phyloP scores from a whole-genome alignment of 2,797 vertebrate species.

The Thripadectes ignobilis region DNA sequence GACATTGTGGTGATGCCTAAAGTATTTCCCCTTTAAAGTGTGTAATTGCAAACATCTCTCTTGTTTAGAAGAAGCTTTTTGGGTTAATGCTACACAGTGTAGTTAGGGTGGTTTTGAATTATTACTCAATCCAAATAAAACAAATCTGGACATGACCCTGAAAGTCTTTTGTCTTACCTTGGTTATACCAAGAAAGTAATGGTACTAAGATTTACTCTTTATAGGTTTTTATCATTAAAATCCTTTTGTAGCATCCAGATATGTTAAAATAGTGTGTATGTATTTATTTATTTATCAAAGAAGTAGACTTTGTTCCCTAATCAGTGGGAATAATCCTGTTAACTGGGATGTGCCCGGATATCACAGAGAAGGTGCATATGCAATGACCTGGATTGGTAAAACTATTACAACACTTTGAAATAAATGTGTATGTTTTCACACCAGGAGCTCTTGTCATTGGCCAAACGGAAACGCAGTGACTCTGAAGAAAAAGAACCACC shows the following conservation, averaged over 20 bases:
- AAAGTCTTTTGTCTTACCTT: neutral
- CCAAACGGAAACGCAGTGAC: slow-evolving; percentile 95
- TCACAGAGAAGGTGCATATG: neutral
- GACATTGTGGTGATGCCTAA: neutral
- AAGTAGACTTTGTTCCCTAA: neutral
- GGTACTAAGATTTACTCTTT: neutral
- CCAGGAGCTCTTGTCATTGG: slow-evolving; percentile 93
- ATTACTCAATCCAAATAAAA: neutral
- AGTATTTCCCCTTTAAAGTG: neutral
- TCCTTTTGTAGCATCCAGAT: neutral
- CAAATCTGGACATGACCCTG: neutral
- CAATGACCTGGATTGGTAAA: neutral
- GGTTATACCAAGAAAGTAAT: neutral
- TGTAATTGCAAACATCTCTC: neutral
- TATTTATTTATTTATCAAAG: neutral
- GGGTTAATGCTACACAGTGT: neutral
- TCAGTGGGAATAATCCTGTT: neutral
- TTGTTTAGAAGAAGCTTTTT: neutral
- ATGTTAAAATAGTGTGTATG: neutral
- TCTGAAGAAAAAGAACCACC: slow-evolving; percentile 94
- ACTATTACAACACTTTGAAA: neutral
- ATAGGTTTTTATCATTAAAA: neutral
- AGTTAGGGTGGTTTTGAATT: neutral
- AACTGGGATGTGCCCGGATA: neutral
- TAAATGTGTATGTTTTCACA: neutral